A percentile compares a stretch with the other conserved stretches of the same genome.
Conservation (phyloP, 2,113 vertebrate genomes). For the Myotis brandtii region DNA sequence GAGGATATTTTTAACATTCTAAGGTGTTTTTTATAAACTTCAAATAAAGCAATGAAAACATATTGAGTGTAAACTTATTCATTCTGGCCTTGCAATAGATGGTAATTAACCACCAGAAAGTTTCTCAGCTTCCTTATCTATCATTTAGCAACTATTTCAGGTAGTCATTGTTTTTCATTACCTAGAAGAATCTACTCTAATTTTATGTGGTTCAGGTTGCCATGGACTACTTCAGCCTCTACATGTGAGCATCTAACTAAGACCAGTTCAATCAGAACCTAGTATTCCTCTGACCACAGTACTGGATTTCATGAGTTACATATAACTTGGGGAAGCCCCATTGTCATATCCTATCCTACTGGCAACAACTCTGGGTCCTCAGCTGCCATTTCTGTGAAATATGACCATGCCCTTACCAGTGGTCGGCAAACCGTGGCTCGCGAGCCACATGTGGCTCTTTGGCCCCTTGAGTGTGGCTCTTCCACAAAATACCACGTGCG, state of each 20-base stretch:
- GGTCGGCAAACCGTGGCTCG: no score
- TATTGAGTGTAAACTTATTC: not conserved
- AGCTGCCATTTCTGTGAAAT: not conserved
- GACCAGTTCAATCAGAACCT: not conserved
- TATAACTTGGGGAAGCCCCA: not conserved
- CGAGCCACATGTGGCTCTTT: no score
- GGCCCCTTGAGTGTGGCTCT: no score
- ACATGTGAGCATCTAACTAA: not conserved
- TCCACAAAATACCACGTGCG: no score
- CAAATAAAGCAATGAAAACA: not conserved
- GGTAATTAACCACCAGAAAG: not conserved
- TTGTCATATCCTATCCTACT: not conserved
- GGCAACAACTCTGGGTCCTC: not conserved
- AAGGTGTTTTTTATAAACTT: not conserved
- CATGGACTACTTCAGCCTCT: not conserved
- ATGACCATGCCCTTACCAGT: not conserved
- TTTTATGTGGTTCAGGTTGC: not conserved
- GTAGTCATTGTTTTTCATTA: not conserved
- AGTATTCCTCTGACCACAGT: not conserved
- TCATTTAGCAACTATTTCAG: not conserved
- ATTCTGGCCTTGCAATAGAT: not conserved
- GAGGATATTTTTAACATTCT: constrained; percentile 24
- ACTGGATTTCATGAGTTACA: not conserved
- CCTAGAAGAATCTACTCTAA: not conserved
- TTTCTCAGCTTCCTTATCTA: not conserved